A percentile compares a stretch with the other conserved stretches of the same genome.
These are phyloP conservation scores for Philereme transversata DNA, from an alignment of 2,888 invertebrate species.

Conservation along the genomic window DNA sequence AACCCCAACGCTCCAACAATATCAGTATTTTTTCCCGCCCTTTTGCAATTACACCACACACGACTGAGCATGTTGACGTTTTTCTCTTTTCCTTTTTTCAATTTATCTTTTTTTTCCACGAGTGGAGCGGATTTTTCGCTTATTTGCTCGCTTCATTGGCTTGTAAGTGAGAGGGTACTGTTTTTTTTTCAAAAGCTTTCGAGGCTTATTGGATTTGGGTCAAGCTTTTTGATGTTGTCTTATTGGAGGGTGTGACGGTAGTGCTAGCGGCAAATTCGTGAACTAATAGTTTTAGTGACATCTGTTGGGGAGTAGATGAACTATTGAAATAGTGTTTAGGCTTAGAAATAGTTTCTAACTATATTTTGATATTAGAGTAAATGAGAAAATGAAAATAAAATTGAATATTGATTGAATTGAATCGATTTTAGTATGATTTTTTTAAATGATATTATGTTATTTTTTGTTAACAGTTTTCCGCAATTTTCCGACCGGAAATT, in stretches of 20 bases:
- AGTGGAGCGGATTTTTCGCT: slow-evolving; percentile 78
- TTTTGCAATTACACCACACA: slow-evolving; percentile 70
- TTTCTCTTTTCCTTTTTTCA: slow-evolving; percentile 59
- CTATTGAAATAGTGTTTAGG: slow-evolving; percentile 2
- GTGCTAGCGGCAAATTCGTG: slow-evolving; percentile 38
- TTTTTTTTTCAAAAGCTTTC: slow-evolving; percentile 56
- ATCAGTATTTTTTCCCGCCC: slow-evolving; percentile 64
- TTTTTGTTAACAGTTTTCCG: too few relatives aligned
- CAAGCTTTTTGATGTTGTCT: slow-evolving; percentile 47
- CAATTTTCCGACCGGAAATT: too few relatives aligned
- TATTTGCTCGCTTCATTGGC: slow-evolving; percentile 83
- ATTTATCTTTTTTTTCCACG: slow-evolving; percentile 78
- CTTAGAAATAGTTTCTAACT: neutral
- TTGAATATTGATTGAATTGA: too few relatives aligned
- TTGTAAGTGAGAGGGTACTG: slow-evolving; percentile 78
- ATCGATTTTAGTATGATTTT: too few relatives aligned
- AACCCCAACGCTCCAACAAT: slow-evolving; percentile 48
- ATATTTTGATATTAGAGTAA: neutral
- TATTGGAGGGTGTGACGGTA: slow-evolving; percentile 43
- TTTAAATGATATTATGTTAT: too few relatives aligned
- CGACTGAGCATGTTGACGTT: slow-evolving; percentile 71
- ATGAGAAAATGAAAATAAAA: too few relatives aligned
- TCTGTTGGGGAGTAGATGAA: slow-evolving; percentile 26
- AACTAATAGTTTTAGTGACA: slow-evolving; percentile 45
- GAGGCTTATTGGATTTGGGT: slow-evolving; percentile 67